Conservation (phyloP, 2,797 vertebrate genomes). For the Crenichthys baileyi region DNA sequence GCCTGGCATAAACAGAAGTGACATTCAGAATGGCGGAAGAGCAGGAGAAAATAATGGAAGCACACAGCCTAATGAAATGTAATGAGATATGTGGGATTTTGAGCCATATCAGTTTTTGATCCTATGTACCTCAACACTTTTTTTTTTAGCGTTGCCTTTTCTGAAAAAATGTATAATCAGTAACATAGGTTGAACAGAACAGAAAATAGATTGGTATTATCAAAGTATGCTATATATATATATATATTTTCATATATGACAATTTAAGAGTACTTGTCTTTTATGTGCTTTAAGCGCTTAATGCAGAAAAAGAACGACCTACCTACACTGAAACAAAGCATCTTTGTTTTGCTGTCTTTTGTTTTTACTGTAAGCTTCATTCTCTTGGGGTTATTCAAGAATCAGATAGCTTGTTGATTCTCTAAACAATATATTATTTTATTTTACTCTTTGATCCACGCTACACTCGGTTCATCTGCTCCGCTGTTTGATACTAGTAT, state of each 20-base stretch:
- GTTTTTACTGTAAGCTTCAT: conserved; percentile 35
- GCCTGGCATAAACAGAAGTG: conserved; percentile 22
- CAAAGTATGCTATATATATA: neutral
- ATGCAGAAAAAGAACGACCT: conserved; percentile 9
- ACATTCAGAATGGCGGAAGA: conserved; percentile 2
- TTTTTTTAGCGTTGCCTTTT: neutral
- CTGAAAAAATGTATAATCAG: conserved; percentile 2
- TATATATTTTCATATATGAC: neutral
- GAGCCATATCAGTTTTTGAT: conserved; percentile 1
- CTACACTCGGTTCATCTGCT: conserved; percentile 35
- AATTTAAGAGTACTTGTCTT: conserved; percentile 2
- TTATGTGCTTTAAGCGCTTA: neutral
- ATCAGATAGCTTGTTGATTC: conserved; percentile 59
- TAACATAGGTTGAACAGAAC: no score
- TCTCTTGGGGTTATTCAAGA: conserved; percentile 47
- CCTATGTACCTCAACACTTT: conserved; percentile 13
- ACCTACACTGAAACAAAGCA: conserved; percentile 22
- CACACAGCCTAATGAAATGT: conserved; percentile 43
- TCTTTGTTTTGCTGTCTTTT: conserved; percentile 22
- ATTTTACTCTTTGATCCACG: conserved; percentile 49
- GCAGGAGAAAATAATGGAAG: conserved; percentile 27
- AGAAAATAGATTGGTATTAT: neutral
- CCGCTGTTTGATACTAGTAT: conserved; percentile 40
- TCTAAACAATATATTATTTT: conserved; percentile 50
- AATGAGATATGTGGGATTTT: conserved; percentile 32